A percentile compares a stretch with the other conserved stretches of the same genome.
phyloP scores from a whole-genome alignment of 2,113 vertebrate genomes.

The Ameiurus melas region DNA sequence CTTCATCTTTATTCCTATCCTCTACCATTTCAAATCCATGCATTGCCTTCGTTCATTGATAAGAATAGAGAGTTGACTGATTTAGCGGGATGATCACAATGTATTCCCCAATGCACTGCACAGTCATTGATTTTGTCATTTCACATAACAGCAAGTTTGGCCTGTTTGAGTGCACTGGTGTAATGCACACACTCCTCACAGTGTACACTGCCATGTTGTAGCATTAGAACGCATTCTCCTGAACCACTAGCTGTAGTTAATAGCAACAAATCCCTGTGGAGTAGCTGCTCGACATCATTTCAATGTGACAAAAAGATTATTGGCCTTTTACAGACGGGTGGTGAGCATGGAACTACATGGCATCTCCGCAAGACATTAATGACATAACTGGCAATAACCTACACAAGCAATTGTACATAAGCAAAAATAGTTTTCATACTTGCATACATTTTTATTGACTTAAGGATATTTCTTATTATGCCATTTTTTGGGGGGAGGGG shows the following conservation, averaged over 20 bases:
- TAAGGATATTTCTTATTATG: background rate
- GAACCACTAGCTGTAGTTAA: conserved; percentile 20
- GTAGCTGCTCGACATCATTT: background rate
- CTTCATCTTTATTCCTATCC: background rate
- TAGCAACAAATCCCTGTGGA: background rate
- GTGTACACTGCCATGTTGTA: background rate
- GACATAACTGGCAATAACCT: background rate
- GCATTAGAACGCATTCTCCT: background rate
- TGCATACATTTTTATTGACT: background rate
- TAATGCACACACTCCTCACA: conserved; percentile 5
- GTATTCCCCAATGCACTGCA: background rate
- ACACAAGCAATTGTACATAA: background rate
- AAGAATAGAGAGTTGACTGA: background rate
- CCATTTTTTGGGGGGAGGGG: background rate
- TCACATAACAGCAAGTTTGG: conserved; percentile 16
- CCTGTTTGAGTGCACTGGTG: conserved; percentile 4
- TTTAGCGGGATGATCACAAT: background rate
- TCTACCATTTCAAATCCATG: background rate
- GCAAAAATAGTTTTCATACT: background rate
- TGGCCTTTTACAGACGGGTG: background rate
- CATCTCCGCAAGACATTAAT: background rate
- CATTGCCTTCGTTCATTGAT: background rate
- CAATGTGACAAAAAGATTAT: background rate
- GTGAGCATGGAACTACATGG: background rate
- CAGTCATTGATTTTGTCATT: conserved; percentile 20